These are phyloP conservation scores for Nomada hirtipes DNA, from an alignment of 2,888 invertebrate species.

Conservation along the genomic window DNA sequence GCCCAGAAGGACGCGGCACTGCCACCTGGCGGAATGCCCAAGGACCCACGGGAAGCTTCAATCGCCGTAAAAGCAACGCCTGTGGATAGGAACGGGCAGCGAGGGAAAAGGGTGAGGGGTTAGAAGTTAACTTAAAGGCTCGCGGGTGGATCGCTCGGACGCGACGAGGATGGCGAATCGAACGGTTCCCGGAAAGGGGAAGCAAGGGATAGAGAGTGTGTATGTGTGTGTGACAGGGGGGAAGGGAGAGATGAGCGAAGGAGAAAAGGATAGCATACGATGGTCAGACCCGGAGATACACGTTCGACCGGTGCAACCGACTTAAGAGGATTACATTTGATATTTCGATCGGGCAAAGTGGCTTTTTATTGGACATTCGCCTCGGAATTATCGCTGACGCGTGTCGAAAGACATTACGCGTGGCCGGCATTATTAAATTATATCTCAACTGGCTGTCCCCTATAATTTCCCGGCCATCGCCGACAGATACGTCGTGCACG, in stretches of 20 bases:
- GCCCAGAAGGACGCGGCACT: conserved; percentile 72
- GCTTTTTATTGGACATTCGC: conserved; percentile 81
- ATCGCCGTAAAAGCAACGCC: conserved; percentile 83
- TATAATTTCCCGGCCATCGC: conserved; percentile 56
- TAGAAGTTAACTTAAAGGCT: conserved; percentile 72
- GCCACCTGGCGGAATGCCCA: conserved; percentile 81
- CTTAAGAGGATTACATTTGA: conserved; percentile 84
- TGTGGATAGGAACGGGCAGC: conserved; percentile 50
- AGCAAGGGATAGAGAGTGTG: not conserved
- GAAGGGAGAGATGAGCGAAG: conserved; percentile 18
- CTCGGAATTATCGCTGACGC: conserved; percentile 76
- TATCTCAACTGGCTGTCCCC: conserved; percentile 57
- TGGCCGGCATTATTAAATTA: conserved; percentile 71
- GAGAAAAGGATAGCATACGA: conserved; percentile 61
- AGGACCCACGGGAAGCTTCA: conserved; percentile 79
- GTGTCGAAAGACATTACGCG: conserved; percentile 74
- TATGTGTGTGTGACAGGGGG: not conserved
- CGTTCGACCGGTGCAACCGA: conserved; percentile 76
- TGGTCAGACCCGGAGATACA: conserved; percentile 81
- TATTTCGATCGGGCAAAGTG: conserved; percentile 83
- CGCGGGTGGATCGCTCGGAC: conserved; percentile 58
- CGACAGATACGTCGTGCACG: conserved; percentile 31
- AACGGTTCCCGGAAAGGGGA: not conserved
- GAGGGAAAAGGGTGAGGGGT: conserved; percentile 46
- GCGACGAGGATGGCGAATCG: conserved; percentile 32